A percentile compares a stretch with the other conserved stretches of the same genome.
These are phyloP conservation scores for Tenualosa ilisha DNA, from an alignment of 2,797 vertebrate genomes.

Conservation along the genomic window DNA sequence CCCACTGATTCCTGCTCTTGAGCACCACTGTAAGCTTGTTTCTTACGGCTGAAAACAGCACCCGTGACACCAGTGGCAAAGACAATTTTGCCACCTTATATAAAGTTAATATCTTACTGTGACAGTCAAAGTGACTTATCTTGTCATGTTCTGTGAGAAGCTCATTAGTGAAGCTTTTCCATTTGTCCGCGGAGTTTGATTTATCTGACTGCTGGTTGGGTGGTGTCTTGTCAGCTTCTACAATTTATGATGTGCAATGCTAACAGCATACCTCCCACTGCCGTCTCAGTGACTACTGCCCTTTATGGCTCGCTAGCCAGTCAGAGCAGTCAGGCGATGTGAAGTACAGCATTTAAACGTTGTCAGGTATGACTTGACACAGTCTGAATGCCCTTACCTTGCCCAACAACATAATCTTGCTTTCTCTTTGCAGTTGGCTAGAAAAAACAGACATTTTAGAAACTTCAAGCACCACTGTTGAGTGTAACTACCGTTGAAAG, in stretches of 20 bases:
- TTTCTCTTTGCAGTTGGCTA: not conserved
- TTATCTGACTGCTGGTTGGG: constrained; percentile 16
- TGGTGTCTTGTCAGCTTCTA: not conserved
- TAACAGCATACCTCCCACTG: not conserved
- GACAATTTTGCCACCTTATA: not conserved
- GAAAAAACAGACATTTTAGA: not conserved
- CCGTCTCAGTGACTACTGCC: not conserved
- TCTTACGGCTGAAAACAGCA: not conserved
- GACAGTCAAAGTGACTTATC: constrained; percentile 26
- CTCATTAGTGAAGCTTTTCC: constrained; percentile 16
- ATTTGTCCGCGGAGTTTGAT: constrained; percentile 8
- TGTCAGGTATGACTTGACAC: not conserved
- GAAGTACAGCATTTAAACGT: not conserved
- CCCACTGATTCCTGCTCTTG: constrained; percentile 32
- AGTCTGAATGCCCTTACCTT: not conserved
- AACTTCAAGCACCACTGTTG: not conserved
- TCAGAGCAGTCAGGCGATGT: not conserved
- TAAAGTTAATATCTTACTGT: constrained; percentile 24
- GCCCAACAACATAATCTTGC: not conserved
- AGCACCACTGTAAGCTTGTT: not conserved
- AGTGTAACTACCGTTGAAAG: not conserved
- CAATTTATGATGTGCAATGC: not conserved
- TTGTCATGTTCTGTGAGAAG: constrained; percentile 15
- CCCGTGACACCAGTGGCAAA: not conserved
- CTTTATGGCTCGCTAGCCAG: not conserved